Conservation (phyloP, 2,888 invertebrate species). For the Phyto melanocephala region DNA sequence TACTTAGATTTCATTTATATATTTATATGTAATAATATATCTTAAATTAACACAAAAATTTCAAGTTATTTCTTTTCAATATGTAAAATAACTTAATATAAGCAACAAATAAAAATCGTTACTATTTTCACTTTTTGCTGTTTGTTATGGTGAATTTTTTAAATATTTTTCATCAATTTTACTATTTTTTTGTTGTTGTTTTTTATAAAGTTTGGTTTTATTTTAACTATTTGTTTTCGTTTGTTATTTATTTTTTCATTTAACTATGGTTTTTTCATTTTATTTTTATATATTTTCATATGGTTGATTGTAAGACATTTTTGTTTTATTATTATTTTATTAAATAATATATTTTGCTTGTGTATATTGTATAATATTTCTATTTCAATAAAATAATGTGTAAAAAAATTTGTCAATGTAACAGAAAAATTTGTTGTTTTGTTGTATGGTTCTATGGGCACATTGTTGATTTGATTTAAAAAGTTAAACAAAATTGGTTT, state of each 20-base stretch:
- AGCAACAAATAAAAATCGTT: slow-evolving; percentile 27
- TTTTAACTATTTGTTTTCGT: slow-evolving; percentile 51
- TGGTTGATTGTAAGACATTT: slow-evolving; percentile 59
- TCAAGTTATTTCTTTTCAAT: slow-evolving; percentile 16
- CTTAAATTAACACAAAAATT: slow-evolving; percentile 47
- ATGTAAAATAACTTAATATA: not conserved
- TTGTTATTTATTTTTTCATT: slow-evolving; percentile 48
- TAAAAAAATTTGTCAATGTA: slow-evolving; percentile 48
- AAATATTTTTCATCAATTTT: slow-evolving; percentile 53
- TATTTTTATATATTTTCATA: slow-evolving; percentile 37
- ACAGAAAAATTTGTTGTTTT: slow-evolving; percentile 58
- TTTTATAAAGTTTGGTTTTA: slow-evolving; percentile 58
- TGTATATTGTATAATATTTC: slow-evolving; percentile 62
- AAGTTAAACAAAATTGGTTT: slow-evolving; percentile 49
- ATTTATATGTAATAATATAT: not conserved
- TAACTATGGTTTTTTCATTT: slow-evolving; percentile 55
- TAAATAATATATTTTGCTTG: slow-evolving; percentile 44
- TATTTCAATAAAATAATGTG: slow-evolving; percentile 45
- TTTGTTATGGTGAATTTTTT: slow-evolving; percentile 37
- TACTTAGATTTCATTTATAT: slow-evolving; percentile 30
- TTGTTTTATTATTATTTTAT: slow-evolving; percentile 22
- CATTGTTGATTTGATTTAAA: slow-evolving; percentile 59
- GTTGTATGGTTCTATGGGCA: slow-evolving; percentile 62
- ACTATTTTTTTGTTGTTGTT: slow-evolving; percentile 68
- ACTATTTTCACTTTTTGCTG: slow-evolving; percentile 33